These are phyloP conservation scores for Cichlasoma orientale DNA, from an alignment of 2,797 vertebrate genomes.

Conservation along the genomic window DNA sequence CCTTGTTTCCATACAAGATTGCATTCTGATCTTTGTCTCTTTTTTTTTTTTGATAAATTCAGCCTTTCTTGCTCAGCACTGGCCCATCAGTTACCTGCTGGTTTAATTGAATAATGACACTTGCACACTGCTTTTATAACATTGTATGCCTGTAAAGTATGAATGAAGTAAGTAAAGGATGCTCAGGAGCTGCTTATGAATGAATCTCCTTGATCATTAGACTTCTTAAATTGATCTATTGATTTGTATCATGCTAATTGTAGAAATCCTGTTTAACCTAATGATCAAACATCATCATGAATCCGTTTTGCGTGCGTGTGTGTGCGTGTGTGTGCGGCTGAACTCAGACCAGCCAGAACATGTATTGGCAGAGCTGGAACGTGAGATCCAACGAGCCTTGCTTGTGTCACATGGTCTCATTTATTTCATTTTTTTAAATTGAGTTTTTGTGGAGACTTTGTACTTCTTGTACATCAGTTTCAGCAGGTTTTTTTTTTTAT, in stretches of 20 bases:
- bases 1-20: not conserved
- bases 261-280: constrained; percentile 44
- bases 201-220: constrained; percentile 26
- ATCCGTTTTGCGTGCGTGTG: constrained; percentile 34
- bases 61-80: constrained; percentile 46
- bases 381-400: constrained; percentile 52
- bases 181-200: constrained; percentile 18
- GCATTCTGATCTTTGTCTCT: not conserved
- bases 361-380: constrained; percentile 78
- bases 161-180: constrained; percentile 28
- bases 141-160: constrained; percentile 11
- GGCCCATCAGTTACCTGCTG: constrained; percentile 58
- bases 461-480: not conserved
- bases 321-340: constrained; percentile 52
- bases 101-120: constrained; percentile 45
- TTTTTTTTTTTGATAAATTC: not conserved
- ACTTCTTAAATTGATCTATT: constrained; percentile 13
- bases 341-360: constrained; percentile 61
- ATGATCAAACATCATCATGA: constrained; percentile 53
- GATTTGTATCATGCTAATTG: constrained; percentile 41
- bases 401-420: not conserved
- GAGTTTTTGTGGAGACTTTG: not conserved
- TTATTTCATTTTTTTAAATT: not conserved
- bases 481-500: not conserved
- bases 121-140: constrained; percentile 61